Conservation (phyloP, 2,797 vertebrate genomes). For the Lagorchestes hirsutus region DNA sequence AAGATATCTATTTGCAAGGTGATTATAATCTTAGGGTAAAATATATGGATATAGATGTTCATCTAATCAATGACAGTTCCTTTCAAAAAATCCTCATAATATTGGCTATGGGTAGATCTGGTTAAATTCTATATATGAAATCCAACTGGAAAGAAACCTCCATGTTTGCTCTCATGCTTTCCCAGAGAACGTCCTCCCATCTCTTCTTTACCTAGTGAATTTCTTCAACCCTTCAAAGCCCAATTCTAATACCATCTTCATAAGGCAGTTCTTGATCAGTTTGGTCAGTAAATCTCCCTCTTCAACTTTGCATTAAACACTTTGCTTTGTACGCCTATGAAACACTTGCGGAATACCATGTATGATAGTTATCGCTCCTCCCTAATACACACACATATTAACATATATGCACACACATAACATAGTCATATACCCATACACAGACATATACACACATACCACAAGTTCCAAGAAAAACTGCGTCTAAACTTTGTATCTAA, state of each 20-base stretch:
- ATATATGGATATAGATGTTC: not conserved
- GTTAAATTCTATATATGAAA: not conserved
- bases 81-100: not conserved
- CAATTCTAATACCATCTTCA: not conserved
- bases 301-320: not conserved
- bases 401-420: not conserved
- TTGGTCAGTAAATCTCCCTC: not conserved
- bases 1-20: not conserved
- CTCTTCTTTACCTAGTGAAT: not conserved
- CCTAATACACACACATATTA: not conserved
- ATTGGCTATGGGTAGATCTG: not conserved
- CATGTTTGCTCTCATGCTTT: not conserved
- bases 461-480: not conserved
- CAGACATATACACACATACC: not conserved
- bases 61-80: not conserved
- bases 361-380: not conserved
- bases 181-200: not conserved
- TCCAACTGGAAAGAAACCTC: not conserved
- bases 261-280: not conserved
- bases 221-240: not conserved
- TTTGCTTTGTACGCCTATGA: not conserved
- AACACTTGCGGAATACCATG: not conserved
- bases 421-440: too few relatives aligned
- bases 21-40: not conserved
- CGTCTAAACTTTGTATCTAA: not conserved